Evolutionary conservation across 2,797 vertebrate genomes (phyloP).

Genomic region (Urophycis tenuis): DNA sequence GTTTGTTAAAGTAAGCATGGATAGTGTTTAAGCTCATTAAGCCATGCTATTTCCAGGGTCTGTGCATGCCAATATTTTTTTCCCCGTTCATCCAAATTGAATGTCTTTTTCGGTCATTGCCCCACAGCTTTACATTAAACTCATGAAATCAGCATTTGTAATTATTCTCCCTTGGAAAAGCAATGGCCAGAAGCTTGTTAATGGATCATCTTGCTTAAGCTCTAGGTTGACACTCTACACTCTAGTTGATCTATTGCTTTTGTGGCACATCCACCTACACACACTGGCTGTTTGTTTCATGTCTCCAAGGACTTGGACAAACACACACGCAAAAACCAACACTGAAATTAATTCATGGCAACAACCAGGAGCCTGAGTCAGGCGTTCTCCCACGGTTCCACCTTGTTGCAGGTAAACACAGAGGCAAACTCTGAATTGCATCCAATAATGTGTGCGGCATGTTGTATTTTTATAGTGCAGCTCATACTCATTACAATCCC

Average conservation of each 20-base stretch:
- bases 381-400: conserved; percentile 24
- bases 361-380: conserved; percentile 35
- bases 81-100: neutral
- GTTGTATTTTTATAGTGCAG: neutral
- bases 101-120: neutral
- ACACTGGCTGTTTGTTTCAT: neutral
- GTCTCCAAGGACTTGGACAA: conserved; percentile 1
- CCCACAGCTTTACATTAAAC: neutral
- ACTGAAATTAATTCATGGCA: neutral
- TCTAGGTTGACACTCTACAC: neutral
- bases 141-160: neutral
- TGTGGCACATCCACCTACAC: neutral
- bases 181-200: neutral
- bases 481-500: neutral
- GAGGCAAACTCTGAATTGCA: conserved; percentile 35
- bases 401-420: conserved; percentile 34
- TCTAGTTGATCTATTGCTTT: neutral
- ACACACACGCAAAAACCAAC: neutral
- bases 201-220: neutral
- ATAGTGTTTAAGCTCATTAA: neutral
- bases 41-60: conserved; percentile 10
- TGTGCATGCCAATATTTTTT: conserved; percentile 13
- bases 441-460: conserved; percentile 10
- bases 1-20: neutral
- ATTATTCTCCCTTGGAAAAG: neutral